phyloP scores from a whole-genome alignment of 2,888 invertebrate genomes.

The Pherbina coryleti region DNA sequence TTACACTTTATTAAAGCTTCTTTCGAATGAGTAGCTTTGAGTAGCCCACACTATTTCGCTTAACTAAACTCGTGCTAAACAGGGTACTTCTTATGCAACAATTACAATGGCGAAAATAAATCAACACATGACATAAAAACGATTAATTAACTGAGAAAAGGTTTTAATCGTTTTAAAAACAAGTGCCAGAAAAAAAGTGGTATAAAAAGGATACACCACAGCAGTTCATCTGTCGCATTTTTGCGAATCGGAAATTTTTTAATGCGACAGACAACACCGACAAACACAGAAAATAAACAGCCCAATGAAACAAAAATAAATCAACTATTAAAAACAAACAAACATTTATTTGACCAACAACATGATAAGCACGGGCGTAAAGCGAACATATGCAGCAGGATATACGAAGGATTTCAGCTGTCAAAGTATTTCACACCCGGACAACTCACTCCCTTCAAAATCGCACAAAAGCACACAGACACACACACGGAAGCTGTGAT shows the following conservation, averaged over 20 bases:
- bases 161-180: conserved; percentile 27
- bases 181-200: neutral
- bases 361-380: conserved; percentile 47
- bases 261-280: conserved; percentile 36
- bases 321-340: conserved; percentile 63
- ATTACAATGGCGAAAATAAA: too few relatives aligned
- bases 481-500: conserved; percentile 38
- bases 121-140: conserved; percentile 28
- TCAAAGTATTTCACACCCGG: conserved; percentile 17
- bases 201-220: neutral
- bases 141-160: conserved; percentile 29
- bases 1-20: too few relatives aligned
- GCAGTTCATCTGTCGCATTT: conserved; percentile 57
- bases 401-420: conserved; percentile 24
- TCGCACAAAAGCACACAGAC: neutral
- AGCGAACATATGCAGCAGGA: conserved; percentile 63
- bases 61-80: too few relatives aligned
- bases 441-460: conserved; percentile 8
- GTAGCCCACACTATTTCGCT: too few relatives aligned
- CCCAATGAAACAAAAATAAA: conserved; percentile 49
- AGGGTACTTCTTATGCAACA: too few relatives aligned
- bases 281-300: conserved; percentile 38
- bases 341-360: conserved; percentile 62
- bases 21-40: too few relatives aligned
- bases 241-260: conserved; percentile 63